Base-by-base conservation (phyloP, 2,113 vertebrate species). In the Sakesphorus luctuosus region DNA sequence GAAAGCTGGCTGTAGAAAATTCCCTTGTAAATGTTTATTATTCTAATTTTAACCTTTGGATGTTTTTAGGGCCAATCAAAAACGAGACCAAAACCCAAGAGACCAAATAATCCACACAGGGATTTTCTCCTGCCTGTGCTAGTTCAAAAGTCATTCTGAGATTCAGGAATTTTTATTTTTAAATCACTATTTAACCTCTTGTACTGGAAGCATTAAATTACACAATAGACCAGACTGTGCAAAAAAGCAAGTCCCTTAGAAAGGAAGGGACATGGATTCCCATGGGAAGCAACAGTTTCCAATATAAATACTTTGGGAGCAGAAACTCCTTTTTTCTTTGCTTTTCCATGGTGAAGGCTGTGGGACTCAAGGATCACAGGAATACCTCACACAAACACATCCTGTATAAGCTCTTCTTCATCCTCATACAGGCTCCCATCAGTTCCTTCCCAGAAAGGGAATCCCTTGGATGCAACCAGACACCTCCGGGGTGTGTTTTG, bases 11-110 rank as follows among this genome's bases (percentile, higher is more conserved):
- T 3, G 9, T 31, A 87, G 23, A 91, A 81, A 84, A 81, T 24
- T 53, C 47, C 25, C 24, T n/a, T 59, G 19, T 40, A 80, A 88
- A 85, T 49, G n/a, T 66, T 95, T 90, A 52, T 73, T 69, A 44
- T 61, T 84, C 53, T 68, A 90, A 85, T 89, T 96, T 91, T 84
- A 94, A 85, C n/a, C 40, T 59, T 53, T 55, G 29, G 43, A 40
- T 8, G 36, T 62, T 80, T 86, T 89, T 71, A 77, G 28, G 46
- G 21, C 46, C 13, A 36, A 47, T n/a, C 7, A 74, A 84, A 65
- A 52, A 14, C 15, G 52, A 76, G 26, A 62, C 12, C 43, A 73
- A 90, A 90, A 61, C 40, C 33, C 81, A 89, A 38, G 43, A 81
- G 81, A 68, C 29, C 47, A 87, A 67, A 55, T 35, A 93, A 85